A percentile compares a stretch with the other conserved stretches of the same genome.
phyloP scores from a whole-genome alignment of 2,888 invertebrate genomes.

The Cremastobaeus sp. region DNA sequence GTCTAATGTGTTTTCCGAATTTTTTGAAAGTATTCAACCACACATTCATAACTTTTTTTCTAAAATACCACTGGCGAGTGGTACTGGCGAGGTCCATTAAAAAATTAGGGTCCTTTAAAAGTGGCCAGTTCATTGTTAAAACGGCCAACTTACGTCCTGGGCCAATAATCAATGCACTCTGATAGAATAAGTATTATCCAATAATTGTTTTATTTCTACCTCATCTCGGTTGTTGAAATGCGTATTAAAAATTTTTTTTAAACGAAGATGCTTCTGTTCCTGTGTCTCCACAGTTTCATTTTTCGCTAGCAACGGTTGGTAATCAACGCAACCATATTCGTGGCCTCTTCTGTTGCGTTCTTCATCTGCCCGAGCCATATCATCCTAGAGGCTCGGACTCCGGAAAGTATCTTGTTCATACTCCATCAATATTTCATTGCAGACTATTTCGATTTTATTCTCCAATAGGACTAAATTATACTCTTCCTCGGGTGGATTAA shows the following conservation, averaged over 20 bases:
- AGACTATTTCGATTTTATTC: too few species aligned
- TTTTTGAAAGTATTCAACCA: too few species aligned
- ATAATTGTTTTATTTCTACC: constrained; percentile 6
- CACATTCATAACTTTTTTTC: too few species aligned
- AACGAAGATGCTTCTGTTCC: constrained; percentile 12
- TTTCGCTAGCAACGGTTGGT: background rate
- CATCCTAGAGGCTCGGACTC: too few species aligned
- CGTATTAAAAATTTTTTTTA: constrained; percentile 19
- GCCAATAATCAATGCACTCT: constrained; percentile 21
- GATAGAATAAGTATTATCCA: constrained; percentile 42
- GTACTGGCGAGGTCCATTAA: constrained; percentile 42
- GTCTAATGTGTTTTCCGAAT: too few species aligned
- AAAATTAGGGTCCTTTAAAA: constrained; percentile 21
- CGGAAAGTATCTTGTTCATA: too few species aligned
- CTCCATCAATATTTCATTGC: too few species aligned
- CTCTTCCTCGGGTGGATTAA: too few species aligned
- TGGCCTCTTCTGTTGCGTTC: background rate
- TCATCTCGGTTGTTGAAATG: background rate
- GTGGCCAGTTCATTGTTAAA: constrained; percentile 40
- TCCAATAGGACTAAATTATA: too few species aligned
- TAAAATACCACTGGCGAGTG: constrained; percentile 14
- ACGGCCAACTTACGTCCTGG: background rate
- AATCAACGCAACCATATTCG: background rate
- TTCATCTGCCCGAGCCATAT: background rate
- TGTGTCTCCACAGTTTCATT: constrained; percentile 24